Base-by-base conservation (phyloP, 2,113 vertebrate genomes). In the Ammodytes marinus region DNA sequence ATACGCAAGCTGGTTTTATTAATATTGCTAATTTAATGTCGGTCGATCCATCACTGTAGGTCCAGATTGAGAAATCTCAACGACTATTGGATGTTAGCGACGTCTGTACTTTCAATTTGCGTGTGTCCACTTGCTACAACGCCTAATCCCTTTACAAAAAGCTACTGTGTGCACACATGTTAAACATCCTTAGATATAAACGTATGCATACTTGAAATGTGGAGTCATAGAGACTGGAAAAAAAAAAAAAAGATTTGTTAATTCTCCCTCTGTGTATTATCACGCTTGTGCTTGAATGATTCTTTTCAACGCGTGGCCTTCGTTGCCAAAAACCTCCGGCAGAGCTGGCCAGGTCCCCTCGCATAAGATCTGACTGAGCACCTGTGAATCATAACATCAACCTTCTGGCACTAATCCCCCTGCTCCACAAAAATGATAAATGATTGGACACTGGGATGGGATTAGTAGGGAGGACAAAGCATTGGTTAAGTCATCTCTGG, bases 301-400 rank as follows among this genome's bases (percentile, higher is more conserved):
- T 77, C 50, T 69, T 78, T 80, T 75, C 58, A 69, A 13, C 12
- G 19, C 67, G 52, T 47, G 13, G 55, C 47, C 67, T 69, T 59
- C 8, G 68, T 14, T 74, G 73, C 71, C 83, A 78, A 72, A 82
- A 67, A 27, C 27, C 27, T 27, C 13, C 8, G 39, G 45, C 12
- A 2, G 10, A 58, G 70, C 9, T 27, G 7, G 74, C 86, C 77
- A 79, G 73, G 17, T 73, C 70, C 54, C 27, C 69, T 82, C 65
- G 75, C 71, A 61, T 75, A 85, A 86, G 60, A 85, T 71, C n/a
- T 19, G 68, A 86, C n/a, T 19, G 68, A 86, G 72, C 73, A 72
- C 87, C 71, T 83, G 83, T 83, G 81, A 58, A 80, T 89, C 76
- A 85, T 84, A 79, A 84, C 81, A 49, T 92, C 88, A 90, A 27